Base-by-base conservation (phyloP, 2,797 vertebrate genomes). In the Mallotus villosus region DNA sequence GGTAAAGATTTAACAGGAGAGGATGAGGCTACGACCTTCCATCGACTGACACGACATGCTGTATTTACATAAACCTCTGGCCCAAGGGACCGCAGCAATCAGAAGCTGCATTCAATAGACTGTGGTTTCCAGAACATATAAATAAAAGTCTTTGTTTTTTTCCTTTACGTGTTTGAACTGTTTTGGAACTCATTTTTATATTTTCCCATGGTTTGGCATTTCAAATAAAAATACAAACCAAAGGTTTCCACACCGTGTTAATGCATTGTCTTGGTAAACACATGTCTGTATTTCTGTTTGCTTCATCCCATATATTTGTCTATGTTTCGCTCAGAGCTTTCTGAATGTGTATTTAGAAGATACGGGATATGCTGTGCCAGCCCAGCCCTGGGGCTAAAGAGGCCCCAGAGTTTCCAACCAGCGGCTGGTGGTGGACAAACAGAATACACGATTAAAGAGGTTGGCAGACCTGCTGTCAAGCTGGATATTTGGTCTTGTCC, bases 381-480 rank as follows among this genome's bases (percentile, higher is more conserved):
- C 11, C 22, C 55, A 67, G 63, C 53, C 63, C 24, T 9, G 37
- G 46, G 57, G 16, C 65, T 27, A 67, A 29, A 67, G 34, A 27
- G 55, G n/a, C 29, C 57, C n/a, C 32, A 21, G 3, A 19, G 57
- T 14, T 12, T 17, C 53, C 21, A 69, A 53, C 62, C 67, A 46
- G 49, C 11, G 29, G 27, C 41, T 21, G 61, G 51, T 6, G 63
- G 65, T 63, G 32, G 58, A 64, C 60, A 76, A 64, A 76, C 70
- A 68, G 65, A 71, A 72, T 72, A 27, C 24, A 63, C 57, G 25
- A 74, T 72, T 55, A 76, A 68, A 72, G 34, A 64, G 63, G 8
- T 29, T 67, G 55, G 37, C 6, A 64, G 51, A 65, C 61, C 58
- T 8, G 21, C 27, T 22, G 70, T 72, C 70, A 63, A 25, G 25